These are phyloP conservation scores for Palaemon carinicauda DNA, from an alignment of 1,140 invertebrate genomes.

Conservation along the genomic window DNA sequence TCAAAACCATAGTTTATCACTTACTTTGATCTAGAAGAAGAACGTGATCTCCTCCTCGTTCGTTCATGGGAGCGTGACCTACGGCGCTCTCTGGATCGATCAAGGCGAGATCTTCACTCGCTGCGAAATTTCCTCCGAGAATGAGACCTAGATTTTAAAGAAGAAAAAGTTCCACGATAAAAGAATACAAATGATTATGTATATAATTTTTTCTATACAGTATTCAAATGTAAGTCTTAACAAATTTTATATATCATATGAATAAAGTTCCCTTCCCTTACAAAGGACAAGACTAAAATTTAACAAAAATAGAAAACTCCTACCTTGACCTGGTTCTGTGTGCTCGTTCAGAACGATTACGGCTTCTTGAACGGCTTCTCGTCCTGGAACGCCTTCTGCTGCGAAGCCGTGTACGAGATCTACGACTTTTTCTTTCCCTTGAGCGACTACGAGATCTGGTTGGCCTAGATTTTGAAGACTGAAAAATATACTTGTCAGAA, in stretches of 20 bases:
- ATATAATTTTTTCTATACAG: no score
- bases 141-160: neutral
- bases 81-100: slow-evolving; percentile 35
- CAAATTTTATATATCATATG: neutral
- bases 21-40: slow-evolving; percentile 41
- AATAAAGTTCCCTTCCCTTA: neutral
- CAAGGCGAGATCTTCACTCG: slow-evolving; percentile 26
- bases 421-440: slow-evolving; percentile 63
- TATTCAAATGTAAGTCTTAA: no score
- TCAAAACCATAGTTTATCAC: neutral
- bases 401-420: slow-evolving; percentile 69
- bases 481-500: no score
- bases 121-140: slow-evolving; percentile 33
- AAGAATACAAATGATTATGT: no score
- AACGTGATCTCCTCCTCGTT: slow-evolving; percentile 35
- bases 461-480: slow-evolving; percentile 21
- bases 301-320: neutral
- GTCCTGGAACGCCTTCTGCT: slow-evolving; percentile 64
- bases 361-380: slow-evolving; percentile 62
- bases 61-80: slow-evolving; percentile 39
- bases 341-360: slow-evolving; percentile 28
- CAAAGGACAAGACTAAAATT: neutral
- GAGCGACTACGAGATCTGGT: slow-evolving; percentile 56
- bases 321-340: slow-evolving; percentile 43
- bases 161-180: neutral